Base-by-base conservation (phyloP, 2,888 invertebrate genomes). In the Zygaena filipendulae region DNA sequence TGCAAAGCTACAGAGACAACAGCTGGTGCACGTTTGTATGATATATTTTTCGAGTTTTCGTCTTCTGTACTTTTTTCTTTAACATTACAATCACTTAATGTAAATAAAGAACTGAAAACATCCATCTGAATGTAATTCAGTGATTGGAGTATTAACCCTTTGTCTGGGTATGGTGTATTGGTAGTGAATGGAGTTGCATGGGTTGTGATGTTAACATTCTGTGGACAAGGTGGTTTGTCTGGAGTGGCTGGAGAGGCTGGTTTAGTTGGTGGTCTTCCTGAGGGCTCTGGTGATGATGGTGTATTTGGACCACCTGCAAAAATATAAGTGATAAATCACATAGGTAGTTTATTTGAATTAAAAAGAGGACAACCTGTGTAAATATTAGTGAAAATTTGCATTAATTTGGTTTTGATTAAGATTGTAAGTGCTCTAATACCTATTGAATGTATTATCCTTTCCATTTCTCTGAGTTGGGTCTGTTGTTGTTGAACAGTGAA, bases 381-480 rank as follows among this genome's bases (percentile, higher is more conserved):
- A n/a, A n/a, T n/a, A n/a, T n/a, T n/a, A n/a, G n/a, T n/a, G n/a
- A n/a, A n/a, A n/a, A n/a, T n/a, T n/a, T n/a, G n/a, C n/a, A n/a
- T n/a, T n/a, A n/a, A n/a, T n/a, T n/a, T 16, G 16, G 4, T 10
- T 19, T 25, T 13, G 3, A 18, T 11, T 10, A 25, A 19, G 11
- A 11, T 25, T 11, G 4, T 9, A 7, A 7, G 20, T 26, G 13
- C 54, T 38, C 5, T 7, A 4, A 16, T 52, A 74, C 77, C 55
- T 46, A 68, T 38, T 24, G 67, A 52, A 31, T 63, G 52, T 32
- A 79, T 54, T 10, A 69, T 45, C 40, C 88, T 81, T 33, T 86
- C 83, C 59, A 96, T 79, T 72, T 94, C 91, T 42, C 86, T 74
- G 8, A 96, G 84, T 59, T 93, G 89, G 14, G 89, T 85, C 43